Base-by-base conservation (phyloP, 2,888 invertebrate species). In the Digitonthophagus gazella region DNA sequence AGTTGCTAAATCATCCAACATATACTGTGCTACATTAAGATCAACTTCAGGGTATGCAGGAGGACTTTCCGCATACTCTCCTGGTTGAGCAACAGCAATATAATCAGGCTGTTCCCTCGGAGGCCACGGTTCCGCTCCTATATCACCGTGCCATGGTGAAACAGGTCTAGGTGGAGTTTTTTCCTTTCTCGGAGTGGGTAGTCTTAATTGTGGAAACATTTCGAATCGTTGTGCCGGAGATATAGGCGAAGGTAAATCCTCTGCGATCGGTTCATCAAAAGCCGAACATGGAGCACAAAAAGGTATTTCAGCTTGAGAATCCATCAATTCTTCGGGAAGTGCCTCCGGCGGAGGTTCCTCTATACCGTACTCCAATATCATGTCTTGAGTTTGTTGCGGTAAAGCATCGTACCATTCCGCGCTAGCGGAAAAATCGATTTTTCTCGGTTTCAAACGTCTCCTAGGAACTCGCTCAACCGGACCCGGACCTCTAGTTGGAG, bases 271-370 rank as follows among this genome's bases (percentile, higher is more conserved):
- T 61, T 19, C 20, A 61, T 15, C 3, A 61, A 2, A 18, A 16
- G 5, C 18, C n/a, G 15, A 19, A n/a, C n/a, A n/a, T n/a, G 61
- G 61, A 4, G 18, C 20, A 5, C 18, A 61, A 19, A 18, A 61
- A n/a, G 16, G 19, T 4, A n/a, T 6, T 11, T 19, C 0, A n/a
- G 22, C 66, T 8, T 63, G 14, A 18, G 67, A 58, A 11, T 71
- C 73, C 68, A 73, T 68, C 44, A 73, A 56, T 6, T 72, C 72
- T 2, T 69, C 71, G 1, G 71, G 71, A 4, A 65, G 63, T 8
- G 64, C 65, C 6, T 16, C 18, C 14, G 18, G 8, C 15, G 16
- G 15, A n/a, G 20, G 19, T 3, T 15, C 16, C 2, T n/a, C n/a
- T 5, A 61, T 11, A 18, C 20, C 61, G 8, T 19, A 1, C 5